Base-by-base conservation (phyloP, 1,140 invertebrate genomes). In the Drosophila bipectinata region DNA sequence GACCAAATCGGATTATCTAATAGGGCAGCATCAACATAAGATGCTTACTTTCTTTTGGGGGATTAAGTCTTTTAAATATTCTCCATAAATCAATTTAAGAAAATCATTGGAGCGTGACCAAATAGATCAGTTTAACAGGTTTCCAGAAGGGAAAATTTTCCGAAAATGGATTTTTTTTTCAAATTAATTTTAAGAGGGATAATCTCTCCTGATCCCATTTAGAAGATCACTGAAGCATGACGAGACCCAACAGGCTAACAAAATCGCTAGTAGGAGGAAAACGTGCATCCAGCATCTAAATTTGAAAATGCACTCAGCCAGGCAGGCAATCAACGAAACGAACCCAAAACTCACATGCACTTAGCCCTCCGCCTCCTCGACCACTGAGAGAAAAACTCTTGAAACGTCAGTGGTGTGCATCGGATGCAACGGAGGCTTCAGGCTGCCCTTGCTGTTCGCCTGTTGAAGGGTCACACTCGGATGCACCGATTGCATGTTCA, bases 391-490 rank as follows among this genome's bases (percentile, higher is more conserved):
- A 54, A 39, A 68, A 15, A n/a, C 52, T 53, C 49, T 37, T 30
- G 9, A 37, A 37, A 39, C 18, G 28, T 41, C 53, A 62, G 47
- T 8, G 37, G 26, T 21, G 39, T 58, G 39, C 34, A 72, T 41
- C 14, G 21, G 24, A 39, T 68, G 62, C 72, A 52, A 14, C 39
- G 39, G 12, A 14, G 8, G 14, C 4, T 41, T 39, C 72, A 53
- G 34, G 51, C 41, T 48, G 47, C 51, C 28, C 34, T 54, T 64
- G 41, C 79, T 81, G 79, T 10, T 53, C 47, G 68, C 79, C 79
- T 82, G 59, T 39, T 82, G 57, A 28, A 82, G 47, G 48, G 59
- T 77, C 76, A 82, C 78, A 81, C 57, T 67, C 75, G 72, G 78
- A 57, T 81, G 78, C 78, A 81, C 79, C 57, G 32, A 74, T 48